Evolutionary conservation across 2,113 vertebrate species (phyloP).

Genomic region (Oenanthe oenanthe): DNA sequence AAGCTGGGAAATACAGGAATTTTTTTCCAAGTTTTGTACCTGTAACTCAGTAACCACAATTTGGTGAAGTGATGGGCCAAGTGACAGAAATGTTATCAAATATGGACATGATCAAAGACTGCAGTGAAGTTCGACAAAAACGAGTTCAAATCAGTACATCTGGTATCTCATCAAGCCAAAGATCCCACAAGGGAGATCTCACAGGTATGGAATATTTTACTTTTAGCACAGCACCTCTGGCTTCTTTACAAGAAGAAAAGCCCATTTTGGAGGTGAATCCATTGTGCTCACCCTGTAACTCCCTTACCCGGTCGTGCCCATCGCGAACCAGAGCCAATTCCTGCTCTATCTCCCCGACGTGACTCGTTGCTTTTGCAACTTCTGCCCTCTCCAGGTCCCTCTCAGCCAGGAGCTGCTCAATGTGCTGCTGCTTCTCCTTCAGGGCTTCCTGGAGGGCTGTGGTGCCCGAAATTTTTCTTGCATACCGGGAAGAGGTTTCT

Average conservation of each 20-base stretch:
- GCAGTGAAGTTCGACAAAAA: neutral
- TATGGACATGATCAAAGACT: neutral
- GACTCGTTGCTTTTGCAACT: slow-evolving; percentile 94
- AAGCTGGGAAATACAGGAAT: neutral
- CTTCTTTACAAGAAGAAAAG: neutral
- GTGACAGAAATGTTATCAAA: neutral
- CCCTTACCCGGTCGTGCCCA: slow-evolving; percentile 91
- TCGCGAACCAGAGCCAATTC: slow-evolving; percentile 88
- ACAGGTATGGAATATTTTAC: neutral
- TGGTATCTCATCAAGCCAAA: neutral
- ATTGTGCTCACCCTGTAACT: neutral
- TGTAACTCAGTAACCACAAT: neutral
- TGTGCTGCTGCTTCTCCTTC: slow-evolving; percentile 99
- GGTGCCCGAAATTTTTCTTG: slow-evolving; percentile 96
- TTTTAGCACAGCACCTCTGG: neutral
- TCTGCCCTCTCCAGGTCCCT: slow-evolving; percentile 95
- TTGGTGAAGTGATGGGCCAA: neutral
- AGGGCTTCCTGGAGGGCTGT: slow-evolving; percentile 96
- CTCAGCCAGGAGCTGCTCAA: slow-evolving; percentile 96
- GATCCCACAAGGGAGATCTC: neutral
- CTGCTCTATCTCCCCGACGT: slow-evolving; percentile 93
- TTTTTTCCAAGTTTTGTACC: neutral
- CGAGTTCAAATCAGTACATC: neutral
- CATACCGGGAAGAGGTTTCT: slow-evolving; percentile 95
- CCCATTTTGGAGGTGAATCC: neutral